Conservation (phyloP, 2,888 invertebrate species). For the Oscheius myriophilus region DNA sequence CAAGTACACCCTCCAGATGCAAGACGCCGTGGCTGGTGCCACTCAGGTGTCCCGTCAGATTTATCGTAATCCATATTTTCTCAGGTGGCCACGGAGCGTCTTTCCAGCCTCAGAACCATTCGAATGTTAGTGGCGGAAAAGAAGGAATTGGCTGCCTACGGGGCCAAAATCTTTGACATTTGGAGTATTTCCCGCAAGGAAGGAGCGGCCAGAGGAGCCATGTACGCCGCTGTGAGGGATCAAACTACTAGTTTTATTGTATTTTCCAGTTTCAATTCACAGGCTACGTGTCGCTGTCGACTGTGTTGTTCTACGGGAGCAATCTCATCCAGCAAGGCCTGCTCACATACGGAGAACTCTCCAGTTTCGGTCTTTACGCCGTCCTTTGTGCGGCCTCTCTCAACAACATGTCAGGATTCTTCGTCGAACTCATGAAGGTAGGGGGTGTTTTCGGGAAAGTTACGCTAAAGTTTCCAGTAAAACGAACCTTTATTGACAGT, state of each 20-base stretch:
- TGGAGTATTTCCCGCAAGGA: conserved; percentile 85
- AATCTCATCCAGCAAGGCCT: conserved; percentile 65
- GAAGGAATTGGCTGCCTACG: conserved; percentile 78
- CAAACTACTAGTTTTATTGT: no score
- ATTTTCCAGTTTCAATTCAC: conserved; percentile 70
- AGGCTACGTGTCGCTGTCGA: conserved; percentile 66
- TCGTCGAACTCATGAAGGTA: conserved; percentile 87
- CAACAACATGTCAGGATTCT: conserved; percentile 83
- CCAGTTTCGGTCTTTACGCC: conserved; percentile 92
- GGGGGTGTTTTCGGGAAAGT: no score
- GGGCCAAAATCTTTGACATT: conserved; percentile 79
- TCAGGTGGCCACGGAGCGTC: conserved; percentile 84
- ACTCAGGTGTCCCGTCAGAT: conserved; percentile 75
- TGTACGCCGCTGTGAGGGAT: conserved; percentile 83
- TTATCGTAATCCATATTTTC: conserved; percentile 12
- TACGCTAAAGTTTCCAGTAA: no score
- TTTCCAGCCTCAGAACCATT: conserved; percentile 90
- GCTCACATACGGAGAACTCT: conserved; percentile 78
- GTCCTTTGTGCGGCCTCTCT: conserved; percentile 65
- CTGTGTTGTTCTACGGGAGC: conserved; percentile 69
- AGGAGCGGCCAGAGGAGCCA: conserved; percentile 85
- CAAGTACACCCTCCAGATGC: conserved; percentile 82
- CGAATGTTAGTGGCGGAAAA: conserved; percentile 89
- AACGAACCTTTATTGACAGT: no score
- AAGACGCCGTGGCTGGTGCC: conserved; percentile 76